Percentiles rank a stretch among this genome's conserved stretches.
Evolutionary conservation across 1,140 invertebrate species (phyloP).

Genomic region (Drosophila seguyi): DNA sequence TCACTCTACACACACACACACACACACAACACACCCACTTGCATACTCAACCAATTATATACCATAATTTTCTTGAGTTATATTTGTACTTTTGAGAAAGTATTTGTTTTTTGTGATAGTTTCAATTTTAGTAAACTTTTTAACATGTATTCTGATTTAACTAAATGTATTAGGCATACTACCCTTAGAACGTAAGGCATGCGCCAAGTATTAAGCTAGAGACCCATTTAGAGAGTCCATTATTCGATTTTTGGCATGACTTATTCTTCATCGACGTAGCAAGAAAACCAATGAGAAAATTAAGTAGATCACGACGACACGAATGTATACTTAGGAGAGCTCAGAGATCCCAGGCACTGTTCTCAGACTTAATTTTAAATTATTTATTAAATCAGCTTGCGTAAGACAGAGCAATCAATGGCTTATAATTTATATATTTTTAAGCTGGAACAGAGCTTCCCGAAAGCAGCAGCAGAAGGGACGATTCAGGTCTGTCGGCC

Average conservation of each 20-base stretch:
- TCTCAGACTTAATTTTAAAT: slow-evolving; percentile 42
- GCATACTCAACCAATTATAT: slow-evolving; percentile 57
- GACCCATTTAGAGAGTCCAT: slow-evolving; percentile 35
- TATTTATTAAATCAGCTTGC: slow-evolving; percentile 45
- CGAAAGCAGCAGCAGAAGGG: background rate
- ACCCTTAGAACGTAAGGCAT: slow-evolving; percentile 59
- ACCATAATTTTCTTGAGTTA: slow-evolving; percentile 50
- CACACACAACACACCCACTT: slow-evolving; percentile 30
- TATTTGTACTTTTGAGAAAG: slow-evolving; percentile 62
- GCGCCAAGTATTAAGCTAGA: slow-evolving; percentile 67
- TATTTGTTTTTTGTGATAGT: slow-evolving; percentile 83
- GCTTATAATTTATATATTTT: slow-evolving; percentile 40
- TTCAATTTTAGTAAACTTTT: slow-evolving; percentile 76
- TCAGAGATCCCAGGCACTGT: slow-evolving; percentile 40
- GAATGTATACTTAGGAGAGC: slow-evolving; percentile 47
- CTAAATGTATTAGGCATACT: slow-evolving; percentile 61
- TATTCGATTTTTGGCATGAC: slow-evolving; percentile 62
- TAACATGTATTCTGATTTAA: slow-evolving; percentile 66
- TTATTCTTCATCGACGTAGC: slow-evolving; percentile 46
- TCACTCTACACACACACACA: slow-evolving; percentile 14
- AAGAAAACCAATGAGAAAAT: slow-evolving; percentile 54
- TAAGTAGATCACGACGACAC: slow-evolving; percentile 36
- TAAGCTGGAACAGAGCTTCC: slow-evolving; percentile 17
- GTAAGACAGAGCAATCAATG: slow-evolving; percentile 29
- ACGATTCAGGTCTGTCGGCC: slow-evolving; percentile 14